These are phyloP conservation scores for Silurus asotus DNA, from an alignment of 2,113 vertebrate species.

Conservation along the genomic window DNA sequence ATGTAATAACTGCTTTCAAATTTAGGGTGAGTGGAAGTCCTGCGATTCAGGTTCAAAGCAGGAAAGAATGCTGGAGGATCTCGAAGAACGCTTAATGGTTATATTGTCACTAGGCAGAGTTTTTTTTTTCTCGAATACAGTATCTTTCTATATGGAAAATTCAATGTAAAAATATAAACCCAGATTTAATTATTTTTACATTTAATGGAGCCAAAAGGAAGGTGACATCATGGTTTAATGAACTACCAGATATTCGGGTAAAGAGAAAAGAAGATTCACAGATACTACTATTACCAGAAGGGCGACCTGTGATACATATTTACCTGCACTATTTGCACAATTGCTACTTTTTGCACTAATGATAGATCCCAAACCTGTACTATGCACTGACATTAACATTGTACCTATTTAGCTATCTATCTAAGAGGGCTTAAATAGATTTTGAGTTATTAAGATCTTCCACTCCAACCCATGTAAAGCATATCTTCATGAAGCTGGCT, in stretches of 20 bases:
- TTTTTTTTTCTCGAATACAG: neutral
- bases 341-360: no score
- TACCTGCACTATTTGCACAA: no score
- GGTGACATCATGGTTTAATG: neutral
- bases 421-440: no score
- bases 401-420: no score
- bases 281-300: neutral
- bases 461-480: no score
- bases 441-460: no score
- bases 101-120: neutral
- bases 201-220: neutral
- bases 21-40: neutral
- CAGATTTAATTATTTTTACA: neutral
- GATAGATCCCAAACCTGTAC: no score
- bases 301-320: no score
- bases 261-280: neutral
- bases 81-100: neutral
- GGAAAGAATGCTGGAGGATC: neutral
- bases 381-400: no score
- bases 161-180: neutral
- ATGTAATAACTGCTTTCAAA: slow-evolving; percentile 18
- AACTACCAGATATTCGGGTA: neutral
- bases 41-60: slow-evolving; percentile 9
- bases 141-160: neutral
- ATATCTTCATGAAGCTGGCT: no score